A percentile compares a stretch with the other conserved stretches of the same genome.
Conservation (phyloP, 2,113 vertebrate species). For the Chiloscyllium plagiosum region DNA sequence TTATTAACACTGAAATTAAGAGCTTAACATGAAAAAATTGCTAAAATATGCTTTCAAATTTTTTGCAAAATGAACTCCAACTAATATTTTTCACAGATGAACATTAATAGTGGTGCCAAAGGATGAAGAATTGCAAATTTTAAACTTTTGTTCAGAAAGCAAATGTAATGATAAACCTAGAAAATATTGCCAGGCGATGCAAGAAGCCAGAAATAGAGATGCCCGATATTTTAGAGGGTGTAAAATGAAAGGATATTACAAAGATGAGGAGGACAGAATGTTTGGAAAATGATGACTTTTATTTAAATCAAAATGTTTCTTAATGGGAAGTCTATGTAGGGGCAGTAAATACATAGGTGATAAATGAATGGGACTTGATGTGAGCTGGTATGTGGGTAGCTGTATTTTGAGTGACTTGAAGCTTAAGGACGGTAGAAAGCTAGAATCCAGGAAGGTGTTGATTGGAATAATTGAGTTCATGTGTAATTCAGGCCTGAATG, state of each 20-base stretch:
- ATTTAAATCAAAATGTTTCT: neutral
- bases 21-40: neutral
- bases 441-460: too few species aligned
- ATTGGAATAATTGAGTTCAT: neutral
- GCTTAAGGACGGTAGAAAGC: neutral
- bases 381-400: neutral
- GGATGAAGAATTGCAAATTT: neutral
- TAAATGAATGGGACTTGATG: neutral
- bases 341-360: neutral
- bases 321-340: neutral
- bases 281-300: neutral
- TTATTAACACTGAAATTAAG: neutral
- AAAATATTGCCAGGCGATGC: neutral
- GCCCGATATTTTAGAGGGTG: neutral
- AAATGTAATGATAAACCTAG: neutral
- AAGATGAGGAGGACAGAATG: neutral
- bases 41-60: neutral
- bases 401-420: too few species aligned
- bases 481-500: neutral
- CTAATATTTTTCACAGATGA: neutral
- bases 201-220: neutral
- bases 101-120: neutral
- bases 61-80: neutral
- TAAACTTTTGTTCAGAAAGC: neutral
- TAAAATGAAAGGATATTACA: neutral